Conservation (phyloP, 1,140 invertebrate genomes). For the Ceratitis capitata region DNA sequence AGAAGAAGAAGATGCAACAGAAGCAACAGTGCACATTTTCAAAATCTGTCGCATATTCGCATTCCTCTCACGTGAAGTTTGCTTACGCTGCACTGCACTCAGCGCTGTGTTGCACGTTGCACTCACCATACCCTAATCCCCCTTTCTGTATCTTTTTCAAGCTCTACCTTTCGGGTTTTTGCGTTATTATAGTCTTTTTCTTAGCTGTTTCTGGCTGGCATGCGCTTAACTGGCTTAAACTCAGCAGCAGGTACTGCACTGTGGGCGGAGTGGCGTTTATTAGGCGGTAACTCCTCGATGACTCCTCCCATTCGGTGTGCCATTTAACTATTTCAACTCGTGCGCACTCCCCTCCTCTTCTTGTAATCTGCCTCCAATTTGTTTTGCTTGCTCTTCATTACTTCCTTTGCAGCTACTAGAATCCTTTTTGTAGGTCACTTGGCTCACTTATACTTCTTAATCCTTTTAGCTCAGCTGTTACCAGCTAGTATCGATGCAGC, state of each 20-base stretch:
- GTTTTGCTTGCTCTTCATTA: too few relatives aligned
- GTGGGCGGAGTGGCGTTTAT: neutral
- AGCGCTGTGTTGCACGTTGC: neutral
- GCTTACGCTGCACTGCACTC: neutral
- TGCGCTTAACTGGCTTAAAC: neutral
- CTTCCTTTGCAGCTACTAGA: neutral
- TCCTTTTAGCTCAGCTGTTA: neutral
- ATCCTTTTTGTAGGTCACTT: slow-evolving; percentile 2
- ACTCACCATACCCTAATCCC: too few relatives aligned
- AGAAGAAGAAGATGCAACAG: neutral
- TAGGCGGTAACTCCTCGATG: neutral
- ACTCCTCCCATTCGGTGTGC: neutral
- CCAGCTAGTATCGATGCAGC: too few relatives aligned
- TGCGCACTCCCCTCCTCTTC: neutral
- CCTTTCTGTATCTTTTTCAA: too few relatives aligned
- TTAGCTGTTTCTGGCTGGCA: neutral
- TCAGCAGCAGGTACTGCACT: neutral
- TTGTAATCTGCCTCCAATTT: neutral
- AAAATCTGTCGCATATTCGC: neutral
- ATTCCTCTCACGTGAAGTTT: neutral
- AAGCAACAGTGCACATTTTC: neutral
- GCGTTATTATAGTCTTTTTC: too few relatives aligned
- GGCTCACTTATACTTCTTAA: neutral
- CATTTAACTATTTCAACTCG: neutral
- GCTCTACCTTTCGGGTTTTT: too few relatives aligned